Evolutionary conservation across 2,113 vertebrate species (phyloP).

Genomic region (Ceratotherium simum): DNA sequence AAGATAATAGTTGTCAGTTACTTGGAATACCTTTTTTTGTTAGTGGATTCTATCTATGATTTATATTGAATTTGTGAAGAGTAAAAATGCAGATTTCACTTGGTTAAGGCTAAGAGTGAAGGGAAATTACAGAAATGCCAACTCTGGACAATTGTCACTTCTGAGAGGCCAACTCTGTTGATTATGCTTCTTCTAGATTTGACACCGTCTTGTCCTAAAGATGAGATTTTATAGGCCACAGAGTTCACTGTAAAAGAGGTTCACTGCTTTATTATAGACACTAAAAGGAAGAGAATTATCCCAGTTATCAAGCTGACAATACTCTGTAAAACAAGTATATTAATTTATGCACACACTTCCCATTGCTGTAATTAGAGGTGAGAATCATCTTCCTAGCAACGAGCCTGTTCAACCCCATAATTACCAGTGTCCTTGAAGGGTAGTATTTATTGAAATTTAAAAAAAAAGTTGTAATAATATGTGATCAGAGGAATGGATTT

Average conservation of each 20-base stretch:
- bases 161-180: not conserved
- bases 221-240: not conserved
- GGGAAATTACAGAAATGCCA: not conserved
- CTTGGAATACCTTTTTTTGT: not conserved
- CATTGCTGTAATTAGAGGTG: slow-evolving; percentile 41
- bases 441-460: not conserved
- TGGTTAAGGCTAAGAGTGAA: not conserved
- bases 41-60: not conserved
- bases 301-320: not conserved
- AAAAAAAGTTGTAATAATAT: not conserved
- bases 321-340: not conserved
- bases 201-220: not conserved
- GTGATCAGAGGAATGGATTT: not conserved
- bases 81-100: not conserved
- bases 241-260: not conserved
- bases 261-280: not conserved
- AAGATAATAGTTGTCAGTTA: not conserved
- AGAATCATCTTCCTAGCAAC: slow-evolving; percentile 54
- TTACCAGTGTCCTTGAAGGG: slow-evolving; percentile 42
- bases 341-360: slow-evolving; percentile 35
- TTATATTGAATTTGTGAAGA: not conserved
- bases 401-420: not conserved
- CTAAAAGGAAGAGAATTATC: slow-evolving; percentile 1
- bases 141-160: not conserved
- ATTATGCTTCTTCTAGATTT: not conserved